phyloP scores from a whole-genome alignment of 2,113 vertebrate species.

The Myotis brandtii region DNA sequence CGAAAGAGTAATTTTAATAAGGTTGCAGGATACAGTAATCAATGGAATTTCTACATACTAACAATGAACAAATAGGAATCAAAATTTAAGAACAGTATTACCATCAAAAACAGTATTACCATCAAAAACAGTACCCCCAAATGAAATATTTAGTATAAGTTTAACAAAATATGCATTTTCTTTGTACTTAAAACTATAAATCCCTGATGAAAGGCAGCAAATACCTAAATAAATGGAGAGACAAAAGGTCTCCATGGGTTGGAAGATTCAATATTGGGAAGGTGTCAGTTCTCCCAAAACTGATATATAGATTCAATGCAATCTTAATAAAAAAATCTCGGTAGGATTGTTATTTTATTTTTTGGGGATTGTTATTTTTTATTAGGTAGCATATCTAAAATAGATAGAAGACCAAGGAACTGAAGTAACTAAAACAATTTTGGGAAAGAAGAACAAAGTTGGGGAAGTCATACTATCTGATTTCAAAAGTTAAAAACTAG shows the following conservation, averaged over 20 bases:
- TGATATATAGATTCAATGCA: not conserved
- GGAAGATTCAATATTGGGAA: not conserved
- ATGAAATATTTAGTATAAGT: not conserved
- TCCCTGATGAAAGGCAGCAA: not conserved
- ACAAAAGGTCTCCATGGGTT: not conserved
- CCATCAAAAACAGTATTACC: not conserved
- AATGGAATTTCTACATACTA: not conserved
- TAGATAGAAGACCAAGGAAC: constrained; percentile 14
- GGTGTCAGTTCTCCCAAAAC: not conserved
- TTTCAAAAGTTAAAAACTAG: constrained; percentile 12
- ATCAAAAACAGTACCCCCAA: not conserved
- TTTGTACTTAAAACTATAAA: not conserved
- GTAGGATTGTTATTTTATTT: not conserved
- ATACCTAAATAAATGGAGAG: not conserved
- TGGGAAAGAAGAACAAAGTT: not conserved
- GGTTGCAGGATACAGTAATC: not conserved
- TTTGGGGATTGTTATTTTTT: not conserved
- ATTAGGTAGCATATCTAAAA: not conserved
- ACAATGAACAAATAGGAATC: constrained; percentile 11
- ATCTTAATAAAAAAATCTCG: not conserved
- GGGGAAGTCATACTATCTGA: not conserved
- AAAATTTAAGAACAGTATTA: not conserved
- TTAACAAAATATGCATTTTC: constrained; percentile 14
- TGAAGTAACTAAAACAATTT: not conserved
- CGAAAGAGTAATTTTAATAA: constrained; percentile 45